Evolutionary conservation across 2,888 invertebrate species (phyloP).

Genomic region (Xylophagus ater): DNA sequence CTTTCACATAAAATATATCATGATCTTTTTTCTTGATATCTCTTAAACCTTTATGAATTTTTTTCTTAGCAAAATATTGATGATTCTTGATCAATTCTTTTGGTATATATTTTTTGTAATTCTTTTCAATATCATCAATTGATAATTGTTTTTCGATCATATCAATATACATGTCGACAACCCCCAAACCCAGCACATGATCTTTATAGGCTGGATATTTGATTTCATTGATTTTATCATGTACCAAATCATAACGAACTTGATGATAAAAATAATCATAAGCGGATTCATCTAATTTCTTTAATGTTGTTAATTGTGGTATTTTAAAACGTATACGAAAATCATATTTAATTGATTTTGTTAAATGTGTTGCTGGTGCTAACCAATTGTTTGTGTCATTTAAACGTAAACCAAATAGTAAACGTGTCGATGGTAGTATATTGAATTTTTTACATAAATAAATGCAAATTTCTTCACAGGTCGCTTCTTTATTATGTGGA

Average conservation of each 20-base stretch:
- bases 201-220: conserved; percentile 65
- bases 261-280: conserved; percentile 82
- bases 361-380: conserved; percentile 49
- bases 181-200: conserved; percentile 72
- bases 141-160: conserved; percentile 62
- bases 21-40: conserved; percentile 47
- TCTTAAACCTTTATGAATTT: conserved; percentile 55
- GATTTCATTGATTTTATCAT: conserved; percentile 68
- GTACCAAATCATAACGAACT: conserved; percentile 68
- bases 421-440: conserved; percentile 64
- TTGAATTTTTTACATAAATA: conserved; percentile 57
- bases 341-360: conserved; percentile 48
- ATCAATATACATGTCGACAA: conserved; percentile 77
- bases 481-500: conserved; percentile 29
- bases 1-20: conserved; percentile 53
- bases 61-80: conserved; percentile 62
- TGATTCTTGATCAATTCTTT: conserved; percentile 65
- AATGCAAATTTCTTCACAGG: conserved; percentile 58
- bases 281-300: conserved; percentile 53
- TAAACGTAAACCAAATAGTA: conserved; percentile 65
- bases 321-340: conserved; percentile 73
- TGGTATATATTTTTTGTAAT: conserved; percentile 75
- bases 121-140: conserved; percentile 57
- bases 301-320: conserved; percentile 29
- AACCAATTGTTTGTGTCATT: conserved; percentile 56